Conservation (phyloP, 2,797 vertebrate genomes). For the Peromyscus aztecus region DNA sequence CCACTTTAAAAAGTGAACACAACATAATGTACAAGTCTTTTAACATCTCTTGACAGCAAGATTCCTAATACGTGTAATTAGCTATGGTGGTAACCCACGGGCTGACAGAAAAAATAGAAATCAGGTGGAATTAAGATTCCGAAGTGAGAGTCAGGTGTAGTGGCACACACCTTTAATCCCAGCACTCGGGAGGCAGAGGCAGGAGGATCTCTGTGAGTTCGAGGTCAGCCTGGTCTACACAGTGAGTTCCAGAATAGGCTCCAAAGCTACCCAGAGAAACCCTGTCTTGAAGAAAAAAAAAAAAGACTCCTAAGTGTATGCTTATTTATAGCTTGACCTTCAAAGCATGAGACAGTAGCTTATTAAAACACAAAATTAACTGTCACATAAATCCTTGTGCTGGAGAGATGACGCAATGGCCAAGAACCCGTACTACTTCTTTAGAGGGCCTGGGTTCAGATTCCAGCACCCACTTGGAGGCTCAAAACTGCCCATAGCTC, state of each 20-base stretch:
- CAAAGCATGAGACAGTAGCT: not conserved
- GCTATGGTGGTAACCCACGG: not conserved
- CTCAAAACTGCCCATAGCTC: not conserved
- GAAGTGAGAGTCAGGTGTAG: no score
- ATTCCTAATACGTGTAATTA: not conserved
- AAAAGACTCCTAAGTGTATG: not conserved
- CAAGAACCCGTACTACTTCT: not conserved
- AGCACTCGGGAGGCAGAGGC: no score
- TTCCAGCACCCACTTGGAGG: not conserved
- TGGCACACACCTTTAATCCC: no score
- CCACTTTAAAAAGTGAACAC: constrained; percentile 9
- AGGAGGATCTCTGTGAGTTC: no score
- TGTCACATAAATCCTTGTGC: not conserved
- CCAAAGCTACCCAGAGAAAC: no score
- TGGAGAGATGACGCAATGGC: not conserved
- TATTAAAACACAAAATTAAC: constrained; percentile 54
- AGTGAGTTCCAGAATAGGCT: no score
- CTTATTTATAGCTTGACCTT: constrained; percentile 24
- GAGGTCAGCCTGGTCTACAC: no score
- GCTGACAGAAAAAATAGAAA: not conserved
- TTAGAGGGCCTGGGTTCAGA: not conserved
- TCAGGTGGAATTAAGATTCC: not conserved
- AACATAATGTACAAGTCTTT: not conserved
- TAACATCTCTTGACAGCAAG: not conserved
- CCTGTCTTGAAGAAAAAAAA: no score